phyloP scores from a whole-genome alignment of 2,888 invertebrate genomes.

The Tiliacea aurago region DNA sequence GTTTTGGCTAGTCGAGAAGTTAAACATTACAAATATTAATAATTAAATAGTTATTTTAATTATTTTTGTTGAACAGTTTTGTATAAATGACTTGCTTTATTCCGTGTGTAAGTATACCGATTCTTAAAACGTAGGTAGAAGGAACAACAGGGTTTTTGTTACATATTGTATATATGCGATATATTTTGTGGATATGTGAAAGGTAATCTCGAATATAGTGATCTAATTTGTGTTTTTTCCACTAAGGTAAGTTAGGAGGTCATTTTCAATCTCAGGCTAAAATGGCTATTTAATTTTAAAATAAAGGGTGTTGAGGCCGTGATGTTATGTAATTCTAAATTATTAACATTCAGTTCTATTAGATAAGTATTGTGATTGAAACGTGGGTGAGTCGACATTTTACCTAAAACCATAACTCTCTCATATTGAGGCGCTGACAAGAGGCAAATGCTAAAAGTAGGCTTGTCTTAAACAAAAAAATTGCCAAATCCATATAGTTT shows the following conservation, averaged over 20 bases:
- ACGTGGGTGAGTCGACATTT: conserved; percentile 1
- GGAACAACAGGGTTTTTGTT: too few species aligned
- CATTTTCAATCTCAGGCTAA: background rate
- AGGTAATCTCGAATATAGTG: background rate
- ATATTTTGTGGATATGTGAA: background rate
- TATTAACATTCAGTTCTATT: background rate
- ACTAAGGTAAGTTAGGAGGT: background rate
- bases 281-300: background rate
- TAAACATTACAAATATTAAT: too few species aligned
- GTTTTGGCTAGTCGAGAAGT: too few species aligned
- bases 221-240: background rate
- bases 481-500: too few species aligned
- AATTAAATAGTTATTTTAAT: too few species aligned
- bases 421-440: conserved; percentile 30
- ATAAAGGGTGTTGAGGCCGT: background rate
- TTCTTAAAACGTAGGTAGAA: too few species aligned
- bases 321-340: background rate
- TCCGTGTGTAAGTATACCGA: too few species aligned
- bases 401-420: conserved; percentile 17
- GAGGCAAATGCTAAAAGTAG: too few species aligned
- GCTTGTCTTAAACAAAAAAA: too few species aligned
- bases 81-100: too few species aligned
- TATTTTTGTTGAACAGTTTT: too few species aligned
- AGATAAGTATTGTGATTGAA: background rate
- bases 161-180: too few species aligned